Evolutionary conservation across 2,797 vertebrate genomes (phyloP), one percentile per base, ranked within the genome.

Genomic region (Silurus aristotelis): DNA sequence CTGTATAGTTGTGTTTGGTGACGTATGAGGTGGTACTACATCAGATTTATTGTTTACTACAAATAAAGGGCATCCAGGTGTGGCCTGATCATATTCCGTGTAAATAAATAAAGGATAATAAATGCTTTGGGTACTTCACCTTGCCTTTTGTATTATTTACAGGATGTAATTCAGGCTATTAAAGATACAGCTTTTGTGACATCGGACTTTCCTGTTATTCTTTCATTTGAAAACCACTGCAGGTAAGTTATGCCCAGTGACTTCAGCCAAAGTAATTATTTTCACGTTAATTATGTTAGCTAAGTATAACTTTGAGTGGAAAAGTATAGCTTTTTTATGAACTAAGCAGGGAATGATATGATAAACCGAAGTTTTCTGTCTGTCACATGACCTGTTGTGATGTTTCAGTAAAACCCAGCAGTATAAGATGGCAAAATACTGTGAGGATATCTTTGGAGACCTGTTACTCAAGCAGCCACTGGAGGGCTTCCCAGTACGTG

Each of bases 211-310:
- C 98, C 98, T 43, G 97, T 99, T 82, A 99, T 99, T 92, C 95
- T 99, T 91, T 99, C 98, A 13, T 99, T 99, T 92, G 98, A 99
- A 95, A 99, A 99, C 92, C 98, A 99, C 89, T 99, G 98, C 97
- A 97, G 97, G 98, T 99, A 93, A 82, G 70, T 48, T 64, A 55
- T 48, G 61, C 72, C 48, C 27, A 82, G 52, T 66, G 38, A 48
- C 25, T 48, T 46, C 38, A 71, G 43, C 75, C 38, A 46, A 71
- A 46, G 9, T 10, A 61, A 78, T 55, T 1, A 55, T 17, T 55
- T 58, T 20, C 25, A 31, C 17, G 17, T 0, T 25, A 13, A 25
- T 25, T 64, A 9, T 80, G 12, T 77, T 6, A 43, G 56, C 27
- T 12, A 14, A 61, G 58, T 25, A 79, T 64, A 64, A 0, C 9